Base-by-base conservation (phyloP, 2,888 invertebrate genomes). In the Andricus curvator region DNA sequence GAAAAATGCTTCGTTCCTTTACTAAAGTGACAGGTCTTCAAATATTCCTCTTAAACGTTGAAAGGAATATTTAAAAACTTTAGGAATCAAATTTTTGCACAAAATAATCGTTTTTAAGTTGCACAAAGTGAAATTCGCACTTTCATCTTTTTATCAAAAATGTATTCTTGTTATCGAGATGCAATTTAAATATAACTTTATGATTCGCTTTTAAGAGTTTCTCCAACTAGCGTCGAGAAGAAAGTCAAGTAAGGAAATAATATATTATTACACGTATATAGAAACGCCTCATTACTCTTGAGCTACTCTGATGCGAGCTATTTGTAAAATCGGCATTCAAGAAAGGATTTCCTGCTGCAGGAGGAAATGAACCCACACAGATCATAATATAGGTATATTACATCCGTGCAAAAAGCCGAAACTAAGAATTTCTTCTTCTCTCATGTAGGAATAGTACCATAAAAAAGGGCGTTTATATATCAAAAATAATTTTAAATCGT, bases 201-300 rank as follows among this genome's bases (percentile, higher is more conserved):
- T 60, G 22, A 60, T 60, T 60, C 9, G 25, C 37, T 66, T 66
- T 15, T 15, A 68, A 67, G 22, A n/a, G 4, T 67, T 68, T 68
- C 44, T 68, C 15, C 25, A 22, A 22, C n/a, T 48, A 15, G 41
- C 25, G 1, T 13, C 17, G 25, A 25, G 48, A 22, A 44, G 41
- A 68, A 67, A 67, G 41, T 22, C 60, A 60, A 60, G 41, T 6
- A 48, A 68, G 68, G 25, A 68, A 48, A 68, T 67, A 68, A 68
- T 68, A 68, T 68, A 68, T 68, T 68, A 68, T 68, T 66, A 66
- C 11, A 37, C 6, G 29, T 67, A 66, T 66, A 67, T 48, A 68
- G 44, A 15, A 25, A 44, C 68, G 68, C 11, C 68, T 68, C 68
- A 68, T 68, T 68, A 68, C 44, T 44, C 48, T 44, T 25, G 68